These are phyloP conservation scores for Mormyrus iriodes DNA, from an alignment of 2,113 vertebrate genomes.

Conservation along the genomic window DNA sequence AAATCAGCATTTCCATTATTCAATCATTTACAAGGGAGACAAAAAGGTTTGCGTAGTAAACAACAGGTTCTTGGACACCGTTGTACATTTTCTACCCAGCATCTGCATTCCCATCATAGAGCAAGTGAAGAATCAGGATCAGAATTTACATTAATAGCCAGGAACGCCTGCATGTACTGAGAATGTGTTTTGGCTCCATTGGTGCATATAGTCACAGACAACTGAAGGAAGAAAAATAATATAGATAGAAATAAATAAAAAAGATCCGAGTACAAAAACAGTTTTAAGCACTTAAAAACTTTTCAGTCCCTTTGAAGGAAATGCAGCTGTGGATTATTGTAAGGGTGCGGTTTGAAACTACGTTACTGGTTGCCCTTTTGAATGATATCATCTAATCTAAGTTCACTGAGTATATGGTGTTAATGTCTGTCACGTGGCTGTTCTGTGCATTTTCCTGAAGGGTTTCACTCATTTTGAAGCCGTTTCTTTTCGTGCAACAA, in stretches of 20 bases:
- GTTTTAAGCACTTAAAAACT: too few species aligned
- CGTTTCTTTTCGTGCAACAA: neutral
- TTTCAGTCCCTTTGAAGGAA: neutral
- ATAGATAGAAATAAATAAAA: too few species aligned
- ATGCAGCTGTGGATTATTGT: neutral
- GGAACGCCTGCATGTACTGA: neutral
- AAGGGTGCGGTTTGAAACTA: neutral
- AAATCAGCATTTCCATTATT: neutral
- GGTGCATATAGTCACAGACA: neutral
- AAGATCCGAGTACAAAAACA: too few species aligned
- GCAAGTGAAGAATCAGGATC: neutral
- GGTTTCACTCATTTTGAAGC: neutral
- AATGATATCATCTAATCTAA: neutral
- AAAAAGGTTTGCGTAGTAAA: neutral
- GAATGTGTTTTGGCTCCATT: neutral
- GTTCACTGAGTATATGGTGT: neutral
- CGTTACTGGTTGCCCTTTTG: neutral
- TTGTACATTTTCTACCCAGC: neutral
- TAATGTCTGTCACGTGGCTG: neutral
- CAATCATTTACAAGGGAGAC: neutral
- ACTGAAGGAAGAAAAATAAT: too few species aligned
- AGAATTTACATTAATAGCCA: neutral
- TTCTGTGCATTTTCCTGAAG: neutral
- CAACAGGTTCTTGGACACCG: neutral
- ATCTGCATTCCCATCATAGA: neutral